phyloP scores from a whole-genome alignment of 2,113 vertebrate species.

The Fukomys damarensis region DNA sequence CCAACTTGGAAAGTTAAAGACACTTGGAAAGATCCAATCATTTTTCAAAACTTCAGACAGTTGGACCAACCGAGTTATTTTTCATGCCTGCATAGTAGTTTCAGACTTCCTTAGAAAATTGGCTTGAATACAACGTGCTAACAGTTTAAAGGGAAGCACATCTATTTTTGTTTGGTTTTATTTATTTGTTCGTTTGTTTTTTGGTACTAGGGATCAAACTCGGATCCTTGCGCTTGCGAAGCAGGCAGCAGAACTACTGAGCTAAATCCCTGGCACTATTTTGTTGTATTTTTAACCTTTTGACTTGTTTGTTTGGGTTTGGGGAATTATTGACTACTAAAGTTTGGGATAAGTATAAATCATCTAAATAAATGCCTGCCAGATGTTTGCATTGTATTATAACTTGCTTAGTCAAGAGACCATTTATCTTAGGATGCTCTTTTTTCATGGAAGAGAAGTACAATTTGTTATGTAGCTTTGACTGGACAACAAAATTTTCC shows the following conservation, averaged over 20 bases:
- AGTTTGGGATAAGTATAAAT: background rate
- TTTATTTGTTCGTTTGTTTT: too few relatives aligned
- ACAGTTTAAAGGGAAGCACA: background rate
- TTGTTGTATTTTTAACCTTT: background rate
- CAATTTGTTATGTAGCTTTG: background rate
- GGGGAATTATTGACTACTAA: background rate
- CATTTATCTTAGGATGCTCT: background rate
- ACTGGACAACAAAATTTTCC: constrained; percentile 10
- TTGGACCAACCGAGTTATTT: background rate
- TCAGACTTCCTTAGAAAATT: background rate
- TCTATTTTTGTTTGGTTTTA: background rate
- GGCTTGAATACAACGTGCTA: background rate
- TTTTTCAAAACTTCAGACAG: background rate
- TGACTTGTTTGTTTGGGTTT: background rate
- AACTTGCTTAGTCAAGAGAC: background rate
- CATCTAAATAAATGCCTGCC: constrained; percentile 13
- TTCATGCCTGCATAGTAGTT: constrained; percentile 35
- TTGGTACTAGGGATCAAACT: too few relatives aligned
- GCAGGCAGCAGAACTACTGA: too few relatives aligned
- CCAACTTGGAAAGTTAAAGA: constrained; percentile 16
- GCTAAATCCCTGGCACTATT: too few relatives aligned
- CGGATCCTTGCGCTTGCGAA: too few relatives aligned
- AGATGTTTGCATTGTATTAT: background rate
- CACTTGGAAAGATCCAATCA: background rate
- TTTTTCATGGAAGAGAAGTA: background rate